Evolutionary conservation across 2,797 vertebrate species (phyloP).

Genomic region (Clarias platycephalus): DNA sequence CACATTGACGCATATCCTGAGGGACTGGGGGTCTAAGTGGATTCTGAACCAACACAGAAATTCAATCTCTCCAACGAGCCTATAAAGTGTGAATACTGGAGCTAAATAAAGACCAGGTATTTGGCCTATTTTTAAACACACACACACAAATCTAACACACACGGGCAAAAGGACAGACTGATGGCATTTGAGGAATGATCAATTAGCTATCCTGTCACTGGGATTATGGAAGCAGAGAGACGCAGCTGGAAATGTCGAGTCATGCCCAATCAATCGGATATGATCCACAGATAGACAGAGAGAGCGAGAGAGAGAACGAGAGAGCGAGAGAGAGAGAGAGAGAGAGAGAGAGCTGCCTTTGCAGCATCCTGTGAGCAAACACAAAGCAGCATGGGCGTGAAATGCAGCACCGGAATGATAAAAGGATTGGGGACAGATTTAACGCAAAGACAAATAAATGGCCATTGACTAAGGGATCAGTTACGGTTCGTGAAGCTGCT

Average conservation of each 20-base stretch:
- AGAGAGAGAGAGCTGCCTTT: constrained; percentile 22
- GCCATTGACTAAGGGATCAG: constrained; percentile 41
- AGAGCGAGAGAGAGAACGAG: constrained; percentile 3
- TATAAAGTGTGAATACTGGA: constrained; percentile 14
- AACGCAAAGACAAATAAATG: constrained; percentile 37
- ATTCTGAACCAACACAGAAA: constrained; percentile 39
- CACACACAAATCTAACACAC: background rate
- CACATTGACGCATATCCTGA: constrained; percentile 15
- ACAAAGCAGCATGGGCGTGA: constrained; percentile 19
- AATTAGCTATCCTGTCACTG: constrained; percentile 43
- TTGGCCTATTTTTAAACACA: constrained; percentile 13
- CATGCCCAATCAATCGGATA: constrained; percentile 51
- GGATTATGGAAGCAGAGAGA: constrained; percentile 27
- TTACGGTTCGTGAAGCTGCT: constrained; percentile 29
- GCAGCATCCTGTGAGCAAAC: constrained; percentile 30
- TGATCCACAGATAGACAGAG: constrained; percentile 6
- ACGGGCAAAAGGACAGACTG: constrained; percentile 16
- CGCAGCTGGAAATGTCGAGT: constrained; percentile 47
- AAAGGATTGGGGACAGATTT: constrained; percentile 46
- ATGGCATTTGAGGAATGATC: constrained; percentile 30
- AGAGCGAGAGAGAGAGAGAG: constrained; percentile 10
- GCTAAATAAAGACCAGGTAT: constrained; percentile 3
- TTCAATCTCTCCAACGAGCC: constrained; percentile 15
- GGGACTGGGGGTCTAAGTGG: constrained; percentile 30
- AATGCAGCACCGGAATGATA: constrained; percentile 34